Base-by-base conservation (phyloP, 1,140 invertebrate genomes). In the Drosophila santomea region DNA sequence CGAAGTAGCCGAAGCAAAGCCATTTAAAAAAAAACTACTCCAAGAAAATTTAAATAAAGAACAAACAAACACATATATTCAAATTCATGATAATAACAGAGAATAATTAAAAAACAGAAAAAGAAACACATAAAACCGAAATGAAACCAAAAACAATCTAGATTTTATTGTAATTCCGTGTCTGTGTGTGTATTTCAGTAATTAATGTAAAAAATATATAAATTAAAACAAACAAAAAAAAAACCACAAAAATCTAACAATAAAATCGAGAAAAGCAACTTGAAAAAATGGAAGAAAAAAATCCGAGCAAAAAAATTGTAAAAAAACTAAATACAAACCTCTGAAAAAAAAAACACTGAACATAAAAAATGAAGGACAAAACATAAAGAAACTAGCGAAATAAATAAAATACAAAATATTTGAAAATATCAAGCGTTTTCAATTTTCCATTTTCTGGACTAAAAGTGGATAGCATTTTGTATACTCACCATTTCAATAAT, bases 131-230 rank as follows among this genome's bases (percentile, higher is more conserved):
- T 64, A 44, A 57, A 68, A 59, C 47, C 51, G 58, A 71, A 71
- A 68, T 50, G 57, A 69, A 78, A 52, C 54, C 50, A 64, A 80
- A 66, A 71, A 79, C 63, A 85, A 68, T 89, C 86, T 89, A 89
- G 84, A 89, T 89, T 81, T 83, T 89, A 89, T 89, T 89, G 84
- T 89, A 89, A 89, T 89, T 89, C 84, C 84, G 84, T 89, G 84
- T 89, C 84, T 89, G 84, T 88, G 83, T 86, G 83, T 88, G 83
- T 88, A 88, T 83, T 89, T 88, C 83, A 88, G 83, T 83, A 88
- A 88, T 88, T 84, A 88, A 77, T 88, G 84, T 83, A 89, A 80
- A 88, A 67, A 80, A 47, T 39, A 50, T 36, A 52, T 48, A 28
- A 20, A 54, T 45, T 32, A 45, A 73, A 76, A 67, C 54, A 25